phyloP scores from a whole-genome alignment of 2,113 vertebrate species.

The Caranx ignobilis region DNA sequence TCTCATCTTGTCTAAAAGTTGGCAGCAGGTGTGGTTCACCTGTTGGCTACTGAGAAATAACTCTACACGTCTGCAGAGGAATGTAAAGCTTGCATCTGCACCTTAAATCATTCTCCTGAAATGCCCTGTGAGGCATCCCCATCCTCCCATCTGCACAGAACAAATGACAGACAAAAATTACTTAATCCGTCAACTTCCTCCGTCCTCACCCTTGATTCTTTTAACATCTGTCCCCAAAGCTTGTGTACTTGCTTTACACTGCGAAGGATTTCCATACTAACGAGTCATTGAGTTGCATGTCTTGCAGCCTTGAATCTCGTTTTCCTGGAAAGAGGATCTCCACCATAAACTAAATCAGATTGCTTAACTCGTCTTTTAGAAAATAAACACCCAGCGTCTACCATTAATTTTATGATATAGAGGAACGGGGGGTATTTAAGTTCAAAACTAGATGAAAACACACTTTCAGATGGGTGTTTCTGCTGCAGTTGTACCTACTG shows the following conservation, averaged over 20 bases:
- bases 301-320: slow-evolving; percentile 16
- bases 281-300: slow-evolving; percentile 6
- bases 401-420: neutral
- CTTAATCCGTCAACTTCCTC: slow-evolving; percentile 62
- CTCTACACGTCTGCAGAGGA: slow-evolving; percentile 14
- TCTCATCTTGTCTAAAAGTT: neutral
- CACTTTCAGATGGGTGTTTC: slow-evolving; percentile 36
- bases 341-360: slow-evolving; percentile 20
- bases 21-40: slow-evolving; percentile 22
- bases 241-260: slow-evolving; percentile 14
- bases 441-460: slow-evolving; percentile 29
- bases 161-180: slow-evolving; percentile 56
- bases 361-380: slow-evolving; percentile 1
- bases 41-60: slow-evolving; percentile 12
- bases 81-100: slow-evolving; percentile 25
- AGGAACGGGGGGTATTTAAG: neutral
- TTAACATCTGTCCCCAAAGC: slow-evolving; percentile 55
- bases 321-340: slow-evolving; percentile 36
- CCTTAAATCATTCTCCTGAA: slow-evolving; percentile 58
- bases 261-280: slow-evolving; percentile 16
- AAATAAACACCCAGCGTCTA: neutral
- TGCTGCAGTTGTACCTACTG: slow-evolving; percentile 29
- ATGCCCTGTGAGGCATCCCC: slow-evolving; percentile 42
- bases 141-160: slow-evolving; percentile 57
- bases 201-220: slow-evolving; percentile 43